These are phyloP conservation scores for Eristalis arbustorum DNA, from an alignment of 2,888 invertebrate genomes.

Conservation along the genomic window DNA sequence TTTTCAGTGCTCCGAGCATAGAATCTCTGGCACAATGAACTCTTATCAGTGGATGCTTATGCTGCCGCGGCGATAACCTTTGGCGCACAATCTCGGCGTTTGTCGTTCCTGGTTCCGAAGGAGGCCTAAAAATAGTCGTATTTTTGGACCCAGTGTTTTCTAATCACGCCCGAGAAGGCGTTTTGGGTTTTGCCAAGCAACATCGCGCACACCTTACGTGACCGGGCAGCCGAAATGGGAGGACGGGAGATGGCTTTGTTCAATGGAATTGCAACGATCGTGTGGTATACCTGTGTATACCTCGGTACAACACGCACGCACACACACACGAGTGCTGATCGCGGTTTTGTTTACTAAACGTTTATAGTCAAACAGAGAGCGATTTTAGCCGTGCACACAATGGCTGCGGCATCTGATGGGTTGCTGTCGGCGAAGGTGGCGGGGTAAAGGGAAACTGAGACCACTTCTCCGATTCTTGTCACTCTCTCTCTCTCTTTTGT, in stretches of 20 bases:
- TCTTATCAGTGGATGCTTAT: conserved; percentile 74
- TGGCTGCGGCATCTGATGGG: conserved; percentile 3
- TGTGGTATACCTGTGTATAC: neutral
- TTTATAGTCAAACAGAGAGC: conserved; percentile 15
- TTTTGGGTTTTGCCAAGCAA: neutral
- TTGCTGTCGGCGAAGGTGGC: too few relatives aligned
- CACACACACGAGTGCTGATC: neutral
- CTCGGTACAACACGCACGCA: neutral
- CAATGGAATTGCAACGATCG: neutral
- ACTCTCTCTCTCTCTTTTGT: conserved; percentile 8
- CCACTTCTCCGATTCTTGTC: conserved; percentile 10
- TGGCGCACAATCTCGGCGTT: conserved; percentile 29
- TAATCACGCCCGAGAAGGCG: conserved; percentile 16
- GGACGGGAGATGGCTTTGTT: neutral
- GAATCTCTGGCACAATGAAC: conserved; percentile 73
- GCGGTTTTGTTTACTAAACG: conserved; percentile 35
- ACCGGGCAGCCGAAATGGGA: neutral
- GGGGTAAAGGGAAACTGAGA: neutral
- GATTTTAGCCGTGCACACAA: conserved; percentile 19
- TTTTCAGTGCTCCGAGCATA: conserved; percentile 6
- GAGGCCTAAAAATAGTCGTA: conserved; percentile 22
- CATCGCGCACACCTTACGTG: neutral
- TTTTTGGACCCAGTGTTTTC: conserved; percentile 2
- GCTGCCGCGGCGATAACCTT: conserved; percentile 74
- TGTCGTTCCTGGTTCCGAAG: conserved; percentile 13